Percentiles rank a stretch among this genome's conserved stretches.
These are phyloP conservation scores for Geothlypis trichas DNA, from an alignment of 2,113 vertebrate species.

Conservation along the genomic window DNA sequence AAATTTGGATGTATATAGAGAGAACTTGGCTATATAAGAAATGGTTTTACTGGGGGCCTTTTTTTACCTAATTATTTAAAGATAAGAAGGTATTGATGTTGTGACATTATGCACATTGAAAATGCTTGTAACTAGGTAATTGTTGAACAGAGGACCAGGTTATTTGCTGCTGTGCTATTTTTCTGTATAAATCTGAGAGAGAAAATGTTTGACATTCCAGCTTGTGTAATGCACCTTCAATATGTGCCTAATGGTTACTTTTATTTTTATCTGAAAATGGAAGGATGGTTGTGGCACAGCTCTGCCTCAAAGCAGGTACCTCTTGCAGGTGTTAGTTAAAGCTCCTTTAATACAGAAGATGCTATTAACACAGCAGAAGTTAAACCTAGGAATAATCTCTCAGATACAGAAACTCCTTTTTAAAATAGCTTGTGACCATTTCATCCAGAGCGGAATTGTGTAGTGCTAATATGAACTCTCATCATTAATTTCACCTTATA, in stretches of 20 bases:
- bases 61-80: conserved; percentile 81
- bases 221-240: conserved; percentile 53
- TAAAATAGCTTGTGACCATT: not conserved
- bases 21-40: conserved; percentile 75
- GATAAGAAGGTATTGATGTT: conserved; percentile 69
- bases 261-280: conserved; percentile 27
- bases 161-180: conserved; percentile 76
- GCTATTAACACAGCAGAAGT: not conserved
- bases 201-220: conserved; percentile 60
- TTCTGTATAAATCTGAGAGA: conserved; percentile 67
- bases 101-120: conserved; percentile 73
- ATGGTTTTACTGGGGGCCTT: conserved; percentile 73
- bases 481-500: not conserved
- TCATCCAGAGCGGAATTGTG: not conserved
- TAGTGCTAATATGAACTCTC: not conserved
- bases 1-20: conserved; percentile 79
- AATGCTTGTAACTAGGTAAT: conserved; percentile 66
- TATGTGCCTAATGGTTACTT: conserved; percentile 64
- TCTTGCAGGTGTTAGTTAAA: not conserved
- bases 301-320: conserved; percentile 17
- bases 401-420: not conserved
- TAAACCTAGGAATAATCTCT: not conserved
- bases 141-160: conserved; percentile 62
- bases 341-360: not conserved
- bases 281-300: conserved; percentile 19